These are phyloP conservation scores for Paratilapia polleni DNA, from an alignment of 2,113 vertebrate genomes.

Conservation along the genomic window DNA sequence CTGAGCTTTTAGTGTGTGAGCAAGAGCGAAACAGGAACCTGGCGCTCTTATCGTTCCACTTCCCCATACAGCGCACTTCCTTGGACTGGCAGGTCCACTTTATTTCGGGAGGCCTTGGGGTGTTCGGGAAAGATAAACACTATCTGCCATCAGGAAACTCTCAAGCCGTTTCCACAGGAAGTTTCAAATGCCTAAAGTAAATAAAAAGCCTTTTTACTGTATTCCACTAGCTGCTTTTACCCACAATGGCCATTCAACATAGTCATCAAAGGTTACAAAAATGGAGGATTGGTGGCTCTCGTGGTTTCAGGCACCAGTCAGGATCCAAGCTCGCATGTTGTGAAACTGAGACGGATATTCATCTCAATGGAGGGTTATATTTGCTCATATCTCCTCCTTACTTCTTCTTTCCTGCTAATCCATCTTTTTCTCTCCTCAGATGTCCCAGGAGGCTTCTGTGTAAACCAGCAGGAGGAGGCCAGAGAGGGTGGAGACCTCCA, in stretches of 20 bases:
- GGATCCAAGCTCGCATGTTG: background rate
- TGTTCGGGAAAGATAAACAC: constrained; percentile 99
- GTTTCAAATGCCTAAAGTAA: constrained; percentile 99
- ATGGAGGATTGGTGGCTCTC: constrained; percentile 36
- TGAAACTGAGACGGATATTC: constrained; percentile 38
- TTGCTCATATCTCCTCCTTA: background rate
- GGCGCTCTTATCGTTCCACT: constrained; percentile 88
- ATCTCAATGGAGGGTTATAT: constrained; percentile 6
- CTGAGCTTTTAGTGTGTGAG: constrained; percentile 66
- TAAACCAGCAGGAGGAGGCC: constrained; percentile 83
- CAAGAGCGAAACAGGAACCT: constrained; percentile 88
- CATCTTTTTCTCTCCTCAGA: constrained; percentile 74
- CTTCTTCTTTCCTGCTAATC: background rate
- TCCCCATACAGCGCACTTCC: constrained; percentile 80
- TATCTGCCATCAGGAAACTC: constrained; percentile 99
- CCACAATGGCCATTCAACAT: constrained; percentile 80
- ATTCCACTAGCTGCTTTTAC: constrained; percentile 74
- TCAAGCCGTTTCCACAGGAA: constrained; percentile 98
- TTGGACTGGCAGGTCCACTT: constrained; percentile 89
- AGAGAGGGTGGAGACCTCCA: constrained; percentile 88
- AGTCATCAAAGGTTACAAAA: constrained; percentile 75
- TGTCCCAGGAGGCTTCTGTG: constrained; percentile 86
- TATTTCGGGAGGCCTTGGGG: constrained; percentile 99
- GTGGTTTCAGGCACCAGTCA: constrained; percentile 47
- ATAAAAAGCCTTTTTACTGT: constrained; percentile 85